Conservation (phyloP, 2,797 vertebrate genomes). For the Chaetodon trifasciatus region DNA sequence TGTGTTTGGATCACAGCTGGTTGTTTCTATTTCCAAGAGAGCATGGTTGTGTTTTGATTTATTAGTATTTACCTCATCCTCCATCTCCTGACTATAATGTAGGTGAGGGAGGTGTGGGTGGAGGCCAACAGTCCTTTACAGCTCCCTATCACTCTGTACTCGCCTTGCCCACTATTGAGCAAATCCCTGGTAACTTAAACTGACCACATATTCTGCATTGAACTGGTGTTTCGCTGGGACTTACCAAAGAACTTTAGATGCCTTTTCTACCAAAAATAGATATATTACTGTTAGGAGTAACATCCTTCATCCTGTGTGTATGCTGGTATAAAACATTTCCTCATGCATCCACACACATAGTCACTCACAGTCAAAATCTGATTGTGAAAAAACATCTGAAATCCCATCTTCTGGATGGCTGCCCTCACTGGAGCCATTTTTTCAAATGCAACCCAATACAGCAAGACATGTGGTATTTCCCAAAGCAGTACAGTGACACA, state of each 20-base stretch:
- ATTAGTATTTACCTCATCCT: neutral
- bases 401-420: conserved; percentile 53
- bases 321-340: conserved; percentile 27
- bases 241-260: neutral
- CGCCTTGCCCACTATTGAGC: neutral
- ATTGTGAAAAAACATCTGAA: conserved; percentile 31
- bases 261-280: neutral
- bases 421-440: conserved; percentile 37
- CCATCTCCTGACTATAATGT: neutral
- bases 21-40: neutral
- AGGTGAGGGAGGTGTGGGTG: neutral
- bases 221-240: neutral
- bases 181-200: neutral
- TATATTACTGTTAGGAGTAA: neutral
- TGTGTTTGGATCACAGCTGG: neutral
- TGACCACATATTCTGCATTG: neutral
- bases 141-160: neutral
- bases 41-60: neutral
- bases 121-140: neutral
- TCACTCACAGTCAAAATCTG: conserved; percentile 27
- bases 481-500: conserved; percentile 53
- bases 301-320: neutral
- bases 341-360: neutral
- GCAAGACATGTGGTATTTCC: conserved; percentile 18
- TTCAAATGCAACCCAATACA: conserved; percentile 28